phyloP scores from a whole-genome alignment of 2,888 invertebrate species.

The Stramonita haemastoma region DNA sequence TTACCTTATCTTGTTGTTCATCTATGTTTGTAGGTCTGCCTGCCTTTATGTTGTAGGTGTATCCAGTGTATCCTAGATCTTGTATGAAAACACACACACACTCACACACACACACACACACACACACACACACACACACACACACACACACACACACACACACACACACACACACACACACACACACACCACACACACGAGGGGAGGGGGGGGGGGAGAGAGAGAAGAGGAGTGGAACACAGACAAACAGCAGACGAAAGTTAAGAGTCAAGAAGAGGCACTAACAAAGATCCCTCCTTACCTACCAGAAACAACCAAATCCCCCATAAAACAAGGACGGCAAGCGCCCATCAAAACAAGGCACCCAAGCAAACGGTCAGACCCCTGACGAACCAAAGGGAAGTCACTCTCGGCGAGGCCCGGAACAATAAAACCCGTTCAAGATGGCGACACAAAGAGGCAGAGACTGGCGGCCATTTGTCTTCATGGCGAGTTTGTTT shows the following conservation, averaged over 20 bases:
- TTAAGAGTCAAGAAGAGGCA: neutral
- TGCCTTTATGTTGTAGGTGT: too few species aligned
- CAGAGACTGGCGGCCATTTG: neutral
- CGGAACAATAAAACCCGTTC: neutral
- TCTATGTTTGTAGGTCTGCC: too few species aligned
- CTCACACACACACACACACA: too few species aligned
- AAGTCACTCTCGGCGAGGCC: neutral
- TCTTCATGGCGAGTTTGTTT: neutral
- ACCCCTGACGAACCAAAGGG: neutral
- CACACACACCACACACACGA: neutral
- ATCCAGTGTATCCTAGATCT: too few species aligned
- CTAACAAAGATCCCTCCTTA: neutral
- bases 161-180: neutral
- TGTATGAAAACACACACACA: too few species aligned
- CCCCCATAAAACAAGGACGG: too few species aligned
- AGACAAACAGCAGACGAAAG: neutral
- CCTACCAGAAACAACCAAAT: too few species aligned
- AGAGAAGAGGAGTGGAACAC: neutral
- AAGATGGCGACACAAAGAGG: slow-evolving; percentile 1
- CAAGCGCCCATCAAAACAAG: neutral
- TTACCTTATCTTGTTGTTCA: too few species aligned
- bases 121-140: too few species aligned
- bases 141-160: neutral
- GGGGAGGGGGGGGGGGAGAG: neutral
- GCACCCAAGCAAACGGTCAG: neutral